Evolutionary conservation across 2,888 invertebrate genomes (phyloP).

Genomic region (Muschampia plurimacula): DNA sequence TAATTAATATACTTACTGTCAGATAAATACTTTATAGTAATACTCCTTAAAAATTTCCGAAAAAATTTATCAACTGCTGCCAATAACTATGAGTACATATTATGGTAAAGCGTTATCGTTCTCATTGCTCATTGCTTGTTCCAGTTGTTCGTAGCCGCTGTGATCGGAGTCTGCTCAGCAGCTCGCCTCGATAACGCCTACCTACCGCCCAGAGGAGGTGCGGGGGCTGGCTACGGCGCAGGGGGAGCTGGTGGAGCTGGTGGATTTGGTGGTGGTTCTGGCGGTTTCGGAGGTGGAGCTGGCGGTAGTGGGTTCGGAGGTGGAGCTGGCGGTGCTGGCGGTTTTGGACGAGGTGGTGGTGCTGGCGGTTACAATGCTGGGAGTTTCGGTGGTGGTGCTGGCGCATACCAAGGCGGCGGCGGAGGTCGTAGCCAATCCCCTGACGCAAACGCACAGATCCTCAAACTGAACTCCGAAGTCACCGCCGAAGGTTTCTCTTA

Average conservation of each 20-base stretch:
- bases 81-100: neutral
- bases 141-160: conserved; percentile 75
- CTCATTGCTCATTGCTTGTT: conserved; percentile 39
- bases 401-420: conserved; percentile 48
- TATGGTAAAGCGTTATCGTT: neutral
- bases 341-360: conserved; percentile 47
- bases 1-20: no score
- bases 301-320: conserved; percentile 45
- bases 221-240: conserved; percentile 72
- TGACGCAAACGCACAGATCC: conserved; percentile 75
- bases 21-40: no score
- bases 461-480: conserved; percentile 74
- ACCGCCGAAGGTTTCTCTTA: conserved; percentile 79
- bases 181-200: conserved; percentile 81
- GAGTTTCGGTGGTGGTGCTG: conserved; percentile 49
- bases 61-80: no score
- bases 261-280: conserved; percentile 38
- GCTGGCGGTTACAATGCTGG: conserved; percentile 45
- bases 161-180: conserved; percentile 76
- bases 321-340: conserved; percentile 52
- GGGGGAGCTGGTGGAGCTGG: conserved; percentile 52
- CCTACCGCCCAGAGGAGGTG: conserved; percentile 78
- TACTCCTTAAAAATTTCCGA: no score
- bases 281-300: conserved; percentile 37
- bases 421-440: conserved; percentile 59